phyloP scores from a whole-genome alignment of 2,888 invertebrate species.

The Tricholauxania praeusta region DNA sequence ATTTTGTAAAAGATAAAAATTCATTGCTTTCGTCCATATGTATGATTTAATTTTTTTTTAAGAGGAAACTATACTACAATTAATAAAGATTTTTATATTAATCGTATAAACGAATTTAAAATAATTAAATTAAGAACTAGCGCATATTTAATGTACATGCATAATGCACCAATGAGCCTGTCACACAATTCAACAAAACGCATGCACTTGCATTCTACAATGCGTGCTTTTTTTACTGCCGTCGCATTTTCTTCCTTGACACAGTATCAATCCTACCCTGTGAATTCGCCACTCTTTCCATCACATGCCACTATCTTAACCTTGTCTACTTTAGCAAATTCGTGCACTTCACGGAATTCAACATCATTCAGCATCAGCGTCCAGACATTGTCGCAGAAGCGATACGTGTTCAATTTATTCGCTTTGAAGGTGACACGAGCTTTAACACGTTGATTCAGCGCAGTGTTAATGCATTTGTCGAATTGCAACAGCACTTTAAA shows the following conservation, averaged over 20 bases:
- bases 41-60: too few relatives aligned
- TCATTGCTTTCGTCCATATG: too few relatives aligned
- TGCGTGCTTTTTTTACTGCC: too few relatives aligned
- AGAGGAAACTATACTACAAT: too few relatives aligned
- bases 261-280: slow-evolving; percentile 33
- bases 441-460: slow-evolving; percentile 90
- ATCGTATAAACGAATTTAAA: too few relatives aligned
- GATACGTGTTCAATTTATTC: slow-evolving; percentile 85
- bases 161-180: too few relatives aligned
- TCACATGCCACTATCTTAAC: slow-evolving; percentile 99
- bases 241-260: background rate
- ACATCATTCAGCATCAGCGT: slow-evolving; percentile 99
- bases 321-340: slow-evolving; percentile 91
- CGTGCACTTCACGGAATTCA: slow-evolving; percentile 95
- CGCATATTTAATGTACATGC: too few relatives aligned
- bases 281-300: slow-evolving; percentile 81
- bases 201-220: slow-evolving; percentile 16
- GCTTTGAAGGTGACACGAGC: slow-evolving; percentile 95
- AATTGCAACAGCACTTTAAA: slow-evolving; percentile 95
- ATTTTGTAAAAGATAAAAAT: too few relatives aligned
- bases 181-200: slow-evolving; percentile 24
- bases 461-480: slow-evolving; percentile 96
- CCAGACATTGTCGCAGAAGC: slow-evolving; percentile 99
- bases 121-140: too few relatives aligned
- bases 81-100: too few relatives aligned